Evolutionary conservation across 2,797 vertebrate genomes (phyloP).

Genomic region (Anabas testudineus): DNA sequence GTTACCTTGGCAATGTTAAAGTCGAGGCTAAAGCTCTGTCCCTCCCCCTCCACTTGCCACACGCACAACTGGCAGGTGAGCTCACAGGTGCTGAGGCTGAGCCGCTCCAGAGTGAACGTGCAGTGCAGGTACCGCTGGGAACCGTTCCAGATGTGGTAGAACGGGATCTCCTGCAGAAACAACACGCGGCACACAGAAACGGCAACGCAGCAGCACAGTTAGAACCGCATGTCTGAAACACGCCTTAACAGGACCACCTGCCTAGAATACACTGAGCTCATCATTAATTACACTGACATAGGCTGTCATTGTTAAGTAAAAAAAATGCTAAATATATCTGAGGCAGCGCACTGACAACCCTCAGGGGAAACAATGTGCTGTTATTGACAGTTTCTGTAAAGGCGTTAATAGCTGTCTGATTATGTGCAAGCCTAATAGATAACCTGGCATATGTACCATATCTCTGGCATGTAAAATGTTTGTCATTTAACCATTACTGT

Average conservation of each 20-base stretch:
- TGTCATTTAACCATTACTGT: not conserved
- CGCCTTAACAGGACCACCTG: conserved; percentile 51
- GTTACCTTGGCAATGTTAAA: conserved; percentile 97
- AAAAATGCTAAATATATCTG: conserved; percentile 37
- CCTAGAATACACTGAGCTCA: conserved; percentile 34
- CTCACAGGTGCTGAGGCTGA: conserved; percentile 94
- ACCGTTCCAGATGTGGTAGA: conserved; percentile 98
- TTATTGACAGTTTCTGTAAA: conserved; percentile 31
- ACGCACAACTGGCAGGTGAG: conserved; percentile 98
- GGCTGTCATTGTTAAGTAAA: conserved; percentile 33
- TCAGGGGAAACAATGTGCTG: conserved; percentile 22
- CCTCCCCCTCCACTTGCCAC: conserved; percentile 99
- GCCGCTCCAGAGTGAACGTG: conserved; percentile 96
- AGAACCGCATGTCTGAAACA: conserved; percentile 49
- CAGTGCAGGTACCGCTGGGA: conserved; percentile 95
- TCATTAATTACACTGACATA: conserved; percentile 67
- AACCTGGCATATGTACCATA: not conserved
- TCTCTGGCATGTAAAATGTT: conserved; percentile 2
- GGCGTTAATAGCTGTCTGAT: conserved; percentile 17
- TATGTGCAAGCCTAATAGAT: conserved; percentile 10
- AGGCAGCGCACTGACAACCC: conserved; percentile 56
- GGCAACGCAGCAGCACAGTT: conserved; percentile 45
- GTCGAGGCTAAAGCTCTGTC: conserved; percentile 95
- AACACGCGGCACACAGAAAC: conserved; percentile 19
- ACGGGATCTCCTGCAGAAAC: conserved; percentile 92